Base-by-base conservation (phyloP, 2,113 vertebrate species). In the Odocoileus virginianus region DNA sequence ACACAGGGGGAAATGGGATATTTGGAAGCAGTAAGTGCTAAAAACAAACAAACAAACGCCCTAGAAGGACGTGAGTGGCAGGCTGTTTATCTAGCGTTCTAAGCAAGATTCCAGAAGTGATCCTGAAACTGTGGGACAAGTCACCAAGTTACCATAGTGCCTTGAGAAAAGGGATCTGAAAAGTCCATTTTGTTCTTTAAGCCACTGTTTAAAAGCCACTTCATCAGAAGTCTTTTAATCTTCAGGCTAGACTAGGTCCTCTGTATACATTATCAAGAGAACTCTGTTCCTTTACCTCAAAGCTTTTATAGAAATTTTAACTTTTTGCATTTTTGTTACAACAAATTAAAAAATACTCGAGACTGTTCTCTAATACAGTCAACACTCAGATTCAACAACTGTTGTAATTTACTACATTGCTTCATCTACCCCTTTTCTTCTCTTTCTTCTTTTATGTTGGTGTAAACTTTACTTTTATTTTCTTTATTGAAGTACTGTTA, bases 1-100 rank as follows among this genome's bases (percentile, higher is more conserved):
- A 96, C 97, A 96, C 71, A 30, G 61, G 50, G 93, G 85, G 52
- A 97, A 92, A 98, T 97, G 82, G 58, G 93, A 93, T 97, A 95
- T 84, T 76, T 57, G 11, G 76, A 97, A 98, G 78, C 50, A 97
- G 50, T 87, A 94, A 89, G 23, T 91, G 54, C 92, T 83, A 64
- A 97, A 94, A 57, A 13, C 94, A 16, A 19, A 93, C 30, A 14
- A 94, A 15, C 30, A 50, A 60, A 92, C 7, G 58, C 28, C 30
- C 33, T 17, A 89, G 25, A 97, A 55, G 45, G 91, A 78, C 25
- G 30, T 7, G 50, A 16, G 50, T 30, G 79, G 89, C 60, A 19
- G 17, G 81, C 47, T 90, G 61, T 85, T 71, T 27, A 45, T 47
- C 21, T 16, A 19, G 6, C 43, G 43, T 87, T 47, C 36, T 14